Evolutionary conservation across 1,140 invertebrate species (phyloP), one percentile per base, ranked within the genome.

Genomic region (Acromyrmex heyeri): DNA sequence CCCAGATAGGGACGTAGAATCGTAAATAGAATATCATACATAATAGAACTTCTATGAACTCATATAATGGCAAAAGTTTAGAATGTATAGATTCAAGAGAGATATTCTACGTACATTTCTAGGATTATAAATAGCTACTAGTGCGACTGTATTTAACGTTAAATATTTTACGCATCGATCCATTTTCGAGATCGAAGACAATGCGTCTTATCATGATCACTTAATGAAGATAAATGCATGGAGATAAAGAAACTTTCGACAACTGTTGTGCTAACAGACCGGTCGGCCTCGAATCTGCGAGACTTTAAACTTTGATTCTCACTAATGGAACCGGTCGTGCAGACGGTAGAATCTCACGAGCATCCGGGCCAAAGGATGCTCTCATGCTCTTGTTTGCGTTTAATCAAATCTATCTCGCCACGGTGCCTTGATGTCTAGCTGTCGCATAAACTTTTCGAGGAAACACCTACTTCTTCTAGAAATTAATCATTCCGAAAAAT

Each of bases 301-400:
- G 24, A n/a, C 38, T 38, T 73, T 83, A 83, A 83, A 83, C 69
- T 62, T 83, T 73, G 79, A 83, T 83, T 83, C 79, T 1, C 69
- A 16, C 24, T 61, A 62, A 61, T 62, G 24, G 55, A 61, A 83
- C 79, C 55, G 38, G 48, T 75, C 69, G 53, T 61, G 55, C 38
- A 75, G 69, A 73, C 27, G 55, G 55, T 83, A 77, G 48, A 85
- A 70, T 85, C 78, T 75, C 69, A 78, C 64, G 61, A 86, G 75
- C 64, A 67, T 53, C 59, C 61, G 24, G 64, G 27, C 21, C 50
- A 38, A 61, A 69, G 50, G 10, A 59, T 69, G n/a, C 85, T 86
- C 76, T 53, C 85, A 86, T 76, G 76, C 64, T 86, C 53, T 24
- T 50, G 61, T 64, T 77, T 53, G 48, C 38, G 18, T 79, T 78